Base-by-base conservation (phyloP, 2,113 vertebrate species). In the Bostrychus sinensis region DNA sequence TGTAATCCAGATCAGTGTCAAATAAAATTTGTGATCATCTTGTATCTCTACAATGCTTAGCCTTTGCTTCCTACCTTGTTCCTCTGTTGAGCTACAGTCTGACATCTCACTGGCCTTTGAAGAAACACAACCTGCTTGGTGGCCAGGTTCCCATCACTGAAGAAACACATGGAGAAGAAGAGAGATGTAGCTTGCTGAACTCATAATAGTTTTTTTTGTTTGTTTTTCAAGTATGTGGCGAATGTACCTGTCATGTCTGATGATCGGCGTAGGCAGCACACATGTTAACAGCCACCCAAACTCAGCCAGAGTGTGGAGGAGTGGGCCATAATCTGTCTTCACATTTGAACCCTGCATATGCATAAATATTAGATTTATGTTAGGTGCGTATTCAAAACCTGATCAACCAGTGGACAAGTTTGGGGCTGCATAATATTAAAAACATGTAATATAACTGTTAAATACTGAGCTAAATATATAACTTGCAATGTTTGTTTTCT, bases 241-340 rank as follows among this genome's bases (percentile, higher is more conserved):
- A 62, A 7, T 6, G 2, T 89, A 98, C 97, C 97, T 98, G 94
- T 99, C 95, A 1, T 95, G 94, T 61, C 94, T 92, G 66, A 98
- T 88, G 23, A 99, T 91, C 2, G 96, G 96, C 1, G 96, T 98
- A 23, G 97, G 95, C 65, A 98, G 84, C 60, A 99, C 94, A 48
- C 94, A 96, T 0, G 96, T 99, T 78, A 99, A 94, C 64, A 96
- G 94, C 96, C 97, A 99, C 50, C 97, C 96, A 48, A 97, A 99
- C 82, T 98, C 96, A 4, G 96, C 96, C 88, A 99, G 89, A 0
- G 96, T 98, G 90, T 97, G 96, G 56, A 99, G 89, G 56, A 99
- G 89, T 2, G 96, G 96, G 38, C 95, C 96, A 3, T 99, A 99
- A 87, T 99, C 97, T 0, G 95, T 94, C 87, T 96, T 99, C 80